A percentile compares a stretch with the other conserved stretches of the same genome.
phyloP scores from a whole-genome alignment of 2,113 vertebrate species.

The Neogobius melanostomus region DNA sequence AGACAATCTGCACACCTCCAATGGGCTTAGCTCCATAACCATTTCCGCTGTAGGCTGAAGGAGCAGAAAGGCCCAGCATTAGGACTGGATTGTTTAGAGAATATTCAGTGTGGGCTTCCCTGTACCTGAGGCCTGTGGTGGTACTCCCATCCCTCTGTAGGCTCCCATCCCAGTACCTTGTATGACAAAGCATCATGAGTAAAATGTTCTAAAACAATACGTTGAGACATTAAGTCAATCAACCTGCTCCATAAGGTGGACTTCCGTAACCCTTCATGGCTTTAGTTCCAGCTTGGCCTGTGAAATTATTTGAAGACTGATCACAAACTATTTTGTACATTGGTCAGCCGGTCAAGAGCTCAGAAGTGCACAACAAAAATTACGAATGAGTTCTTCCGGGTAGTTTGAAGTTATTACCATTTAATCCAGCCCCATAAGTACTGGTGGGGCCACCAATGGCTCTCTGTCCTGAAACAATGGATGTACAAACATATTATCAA shows the following conservation, averaged over 20 bases:
- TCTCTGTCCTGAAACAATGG: slow-evolving; percentile 34
- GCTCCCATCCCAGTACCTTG: slow-evolving; percentile 38
- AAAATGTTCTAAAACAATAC: not conserved
- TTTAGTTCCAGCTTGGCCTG: slow-evolving; percentile 54
- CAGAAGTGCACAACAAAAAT: not conserved
- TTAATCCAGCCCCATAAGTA: slow-evolving; percentile 24
- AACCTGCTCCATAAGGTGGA: slow-evolving; percentile 53
- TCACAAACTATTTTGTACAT: not conserved
- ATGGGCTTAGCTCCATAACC: slow-evolving; percentile 49
- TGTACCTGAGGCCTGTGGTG: slow-evolving; percentile 53
- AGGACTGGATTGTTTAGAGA: not conserved
- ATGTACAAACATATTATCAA: not conserved
- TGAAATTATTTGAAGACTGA: slow-evolving; percentile 5
- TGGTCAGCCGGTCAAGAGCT: not conserved
- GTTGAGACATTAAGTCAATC: not conserved
- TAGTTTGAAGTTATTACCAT: slow-evolving; percentile 27
- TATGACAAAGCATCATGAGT: not conserved
- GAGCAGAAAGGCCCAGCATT: slow-evolving; percentile 9
- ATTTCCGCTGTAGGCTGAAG: slow-evolving; percentile 51
- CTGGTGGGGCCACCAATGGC: slow-evolving; percentile 12
- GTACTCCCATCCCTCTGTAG: slow-evolving; percentile 44
- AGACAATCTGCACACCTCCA: slow-evolving; percentile 50
- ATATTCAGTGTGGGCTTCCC: not conserved
- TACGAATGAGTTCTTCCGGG: not conserved
- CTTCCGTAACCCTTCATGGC: slow-evolving; percentile 60